Percentiles rank a stretch among this genome's conserved stretches.
phyloP scores from a whole-genome alignment of 2,888 invertebrate genomes.

The Bugula neritina region DNA sequence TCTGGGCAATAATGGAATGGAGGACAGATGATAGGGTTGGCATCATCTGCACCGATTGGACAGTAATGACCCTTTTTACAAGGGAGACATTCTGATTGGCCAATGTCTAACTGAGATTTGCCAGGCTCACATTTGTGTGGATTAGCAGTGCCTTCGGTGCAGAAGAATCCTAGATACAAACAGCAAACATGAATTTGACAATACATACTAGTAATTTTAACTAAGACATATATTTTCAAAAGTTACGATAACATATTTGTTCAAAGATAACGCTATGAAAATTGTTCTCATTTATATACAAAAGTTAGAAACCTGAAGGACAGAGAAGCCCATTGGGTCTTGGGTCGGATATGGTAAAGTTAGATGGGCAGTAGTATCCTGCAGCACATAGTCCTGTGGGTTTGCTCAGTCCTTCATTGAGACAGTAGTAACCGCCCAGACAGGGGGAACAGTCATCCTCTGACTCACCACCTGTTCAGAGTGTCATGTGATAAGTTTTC shows the following conservation, averaged over 20 bases:
- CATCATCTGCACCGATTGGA: constrained; percentile 35
- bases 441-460: constrained; percentile 44
- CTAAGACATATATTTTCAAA: too few relatives aligned
- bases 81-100: constrained; percentile 38
- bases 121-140: constrained; percentile 42
- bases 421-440: constrained; percentile 46
- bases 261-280: too few relatives aligned
- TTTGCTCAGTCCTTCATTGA: constrained; percentile 37
- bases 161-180: constrained; percentile 36
- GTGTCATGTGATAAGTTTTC: too few relatives aligned
- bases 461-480: constrained; percentile 38
- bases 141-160: constrained; percentile 40
- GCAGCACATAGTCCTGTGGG: constrained; percentile 40
- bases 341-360: constrained; percentile 38
- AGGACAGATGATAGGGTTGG: constrained; percentile 40
- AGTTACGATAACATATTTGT: too few relatives aligned
- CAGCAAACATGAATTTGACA: too few relatives aligned
- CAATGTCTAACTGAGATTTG: constrained; percentile 38
- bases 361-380: constrained; percentile 50
- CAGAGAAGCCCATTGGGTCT: constrained; percentile 39
- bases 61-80: constrained; percentile 49
- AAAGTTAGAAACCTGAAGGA: constrained; percentile 33
- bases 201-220: too few relatives aligned
- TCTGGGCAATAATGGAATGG: constrained; percentile 46
- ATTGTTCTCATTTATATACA: too few relatives aligned